A percentile compares a stretch with the other conserved stretches of the same genome.
phyloP scores from a whole-genome alignment of 2,797 vertebrate genomes.

The Mallotus villosus region DNA sequence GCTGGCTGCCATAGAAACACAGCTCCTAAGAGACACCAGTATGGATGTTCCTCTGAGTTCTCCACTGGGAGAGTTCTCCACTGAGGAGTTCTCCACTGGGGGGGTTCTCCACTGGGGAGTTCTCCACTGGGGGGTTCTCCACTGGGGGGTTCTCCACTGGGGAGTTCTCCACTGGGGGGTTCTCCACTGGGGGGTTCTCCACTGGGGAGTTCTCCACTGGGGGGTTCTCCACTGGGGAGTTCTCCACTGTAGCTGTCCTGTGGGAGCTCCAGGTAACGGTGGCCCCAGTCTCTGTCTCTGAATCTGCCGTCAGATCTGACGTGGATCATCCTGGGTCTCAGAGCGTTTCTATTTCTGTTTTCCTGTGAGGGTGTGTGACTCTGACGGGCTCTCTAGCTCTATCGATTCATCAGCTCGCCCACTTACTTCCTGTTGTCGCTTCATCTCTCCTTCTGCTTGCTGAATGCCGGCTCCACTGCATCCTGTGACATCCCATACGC shows the following conservation, averaged over 20 bases:
- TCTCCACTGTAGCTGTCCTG: slow-evolving; percentile 30
- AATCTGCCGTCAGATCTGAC: slow-evolving; percentile 14
- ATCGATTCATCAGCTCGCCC: slow-evolving; percentile 4
- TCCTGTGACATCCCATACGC: slow-evolving; percentile 22
- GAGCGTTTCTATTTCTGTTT: neutral
- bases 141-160: slow-evolving; percentile 13
- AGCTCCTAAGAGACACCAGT: slow-evolving; percentile 13
- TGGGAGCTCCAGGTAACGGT: slow-evolving; percentile 36
- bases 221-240: slow-evolving; percentile 25
- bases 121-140: too few species aligned
- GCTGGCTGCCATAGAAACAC: slow-evolving; percentile 29
- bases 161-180: too few species aligned
- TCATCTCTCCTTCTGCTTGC: slow-evolving; percentile 13
- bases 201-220: slow-evolving; percentile 14
- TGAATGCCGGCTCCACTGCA: neutral
- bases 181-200: slow-evolving; percentile 28
- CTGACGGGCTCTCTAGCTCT: neutral
- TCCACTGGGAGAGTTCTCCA: slow-evolving; percentile 26
- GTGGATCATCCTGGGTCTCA: neutral
- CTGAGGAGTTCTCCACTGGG: too few species aligned
- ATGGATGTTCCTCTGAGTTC: slow-evolving; percentile 18
- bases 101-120: too few species aligned
- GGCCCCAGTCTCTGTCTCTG: slow-evolving; percentile 26
- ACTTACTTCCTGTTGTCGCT: neutral
- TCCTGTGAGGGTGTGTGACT: neutral